phyloP scores from a whole-genome alignment of 1,140 invertebrate genomes.

The Drosophila trapezifrons region DNA sequence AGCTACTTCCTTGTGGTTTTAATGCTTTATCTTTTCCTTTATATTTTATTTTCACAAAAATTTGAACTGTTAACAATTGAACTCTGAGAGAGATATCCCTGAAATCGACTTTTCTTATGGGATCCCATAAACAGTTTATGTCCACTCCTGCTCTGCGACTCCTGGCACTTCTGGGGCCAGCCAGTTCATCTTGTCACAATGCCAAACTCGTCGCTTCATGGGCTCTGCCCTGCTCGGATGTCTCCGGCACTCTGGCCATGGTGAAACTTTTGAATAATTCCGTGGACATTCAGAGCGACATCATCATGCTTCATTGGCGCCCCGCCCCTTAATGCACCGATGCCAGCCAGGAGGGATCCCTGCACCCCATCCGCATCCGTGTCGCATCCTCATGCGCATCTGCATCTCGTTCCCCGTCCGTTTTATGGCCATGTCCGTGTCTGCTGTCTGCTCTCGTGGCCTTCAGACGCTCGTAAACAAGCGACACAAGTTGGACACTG shows the following conservation, averaged over 20 bases:
- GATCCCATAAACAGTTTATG: constrained; percentile 19
- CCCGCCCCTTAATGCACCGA: constrained; percentile 33
- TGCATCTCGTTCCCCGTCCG: constrained; percentile 24
- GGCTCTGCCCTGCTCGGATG: neutral
- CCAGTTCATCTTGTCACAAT: constrained; percentile 48
- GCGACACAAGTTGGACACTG: constrained; percentile 57
- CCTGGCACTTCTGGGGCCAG: neutral
- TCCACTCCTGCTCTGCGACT: neutral
- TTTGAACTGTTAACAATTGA: too few relatives aligned
- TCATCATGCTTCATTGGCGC: constrained; percentile 51
- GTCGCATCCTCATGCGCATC: constrained; percentile 20
- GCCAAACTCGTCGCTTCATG: constrained; percentile 34
- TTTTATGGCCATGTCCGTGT: constrained; percentile 64
- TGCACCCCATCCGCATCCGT: neutral
- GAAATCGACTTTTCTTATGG: neutral
- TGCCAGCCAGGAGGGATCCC: constrained; percentile 21
- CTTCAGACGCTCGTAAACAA: constrained; percentile 78
- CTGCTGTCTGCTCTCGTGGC: constrained; percentile 61
- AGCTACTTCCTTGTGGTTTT: too few relatives aligned
- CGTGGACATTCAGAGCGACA: constrained; percentile 35
- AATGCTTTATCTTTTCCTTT: neutral
- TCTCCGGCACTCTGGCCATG: constrained; percentile 1
- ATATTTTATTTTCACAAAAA: neutral
- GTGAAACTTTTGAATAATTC: constrained; percentile 57
- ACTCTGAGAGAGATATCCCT: neutral